Evolutionary conservation across 1,140 invertebrate genomes (phyloP).

Genomic region (Drosophila repleta): DNA sequence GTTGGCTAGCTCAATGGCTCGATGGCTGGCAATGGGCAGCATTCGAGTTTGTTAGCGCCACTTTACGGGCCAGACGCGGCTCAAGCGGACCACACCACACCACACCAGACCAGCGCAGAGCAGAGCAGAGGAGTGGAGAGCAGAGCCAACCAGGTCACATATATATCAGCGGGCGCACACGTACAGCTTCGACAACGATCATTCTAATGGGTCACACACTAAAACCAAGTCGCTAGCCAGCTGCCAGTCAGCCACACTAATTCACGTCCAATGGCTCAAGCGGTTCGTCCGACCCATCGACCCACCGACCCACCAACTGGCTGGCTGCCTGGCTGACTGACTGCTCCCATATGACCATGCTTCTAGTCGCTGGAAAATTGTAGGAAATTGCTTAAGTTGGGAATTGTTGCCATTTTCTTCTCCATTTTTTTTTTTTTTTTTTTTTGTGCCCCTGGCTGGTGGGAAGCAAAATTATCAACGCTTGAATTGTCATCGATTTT

Average conservation of each 20-base stretch:
- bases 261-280: conserved; percentile 52
- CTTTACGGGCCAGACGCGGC: conserved; percentile 57
- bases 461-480: conserved; percentile 76
- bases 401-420: conserved; percentile 74
- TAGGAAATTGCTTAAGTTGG: conserved; percentile 80
- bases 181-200: conserved; percentile 79
- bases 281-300: conserved; percentile 16
- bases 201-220: conserved; percentile 81
- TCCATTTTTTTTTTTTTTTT: neutral
- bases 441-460: conserved; percentile 26
- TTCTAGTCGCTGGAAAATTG: conserved; percentile 66
- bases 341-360: conserved; percentile 73
- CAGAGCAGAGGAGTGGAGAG: neutral
- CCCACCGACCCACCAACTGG: conserved; percentile 1
- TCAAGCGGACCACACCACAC: conserved; percentile 10
- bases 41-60: conserved; percentile 73
- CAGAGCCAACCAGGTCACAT: conserved; percentile 53
- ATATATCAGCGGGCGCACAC: conserved; percentile 70
- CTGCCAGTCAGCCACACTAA: conserved; percentile 51
- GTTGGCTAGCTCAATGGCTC: conserved; percentile 10
- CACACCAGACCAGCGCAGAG: neutral
- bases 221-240: conserved; percentile 58
- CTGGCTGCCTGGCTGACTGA: conserved; percentile 29
- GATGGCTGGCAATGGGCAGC: conserved; percentile 28
- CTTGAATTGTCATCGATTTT: conserved; percentile 82